Evolutionary conservation across 2,888 invertebrate genomes (phyloP), one percentile per base, ranked within the genome.

Genomic region (Serrognathus titanus): DNA sequence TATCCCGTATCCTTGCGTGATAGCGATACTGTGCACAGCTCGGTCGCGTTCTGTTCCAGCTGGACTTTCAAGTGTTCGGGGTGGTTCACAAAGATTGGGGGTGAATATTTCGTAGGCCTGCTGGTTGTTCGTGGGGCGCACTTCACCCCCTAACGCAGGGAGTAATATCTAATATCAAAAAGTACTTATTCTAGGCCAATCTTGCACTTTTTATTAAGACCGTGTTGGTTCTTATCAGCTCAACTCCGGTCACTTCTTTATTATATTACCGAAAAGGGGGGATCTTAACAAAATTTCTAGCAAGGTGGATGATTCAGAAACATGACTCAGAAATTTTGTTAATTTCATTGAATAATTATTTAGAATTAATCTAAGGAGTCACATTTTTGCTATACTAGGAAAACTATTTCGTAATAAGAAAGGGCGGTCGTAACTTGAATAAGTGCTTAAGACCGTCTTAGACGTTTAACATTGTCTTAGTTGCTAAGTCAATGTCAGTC

Each of bases 1-100:
- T 72, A 72, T 73, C 71, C 70, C 69, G 68, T 71, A 72, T 73
- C 71, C 71, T 75, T 63, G 74, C 75, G 74, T 74, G 75, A 72
- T 73, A 71, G 67, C 71, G 70, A 66, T 31, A 31, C 68, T 66
- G 63, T 61, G 65, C 65, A 43, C 20, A 13, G 64, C 66, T 68
- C 68, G 69, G 66, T 69, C 69, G 68, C 70, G 68, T 66, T 66
- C 58, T 61, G 57, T 60, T 63, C 59, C 61, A 60, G 53, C 53
- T 55, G 62, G 51, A 63, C 66, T 43, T 8, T 11, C 43, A 64
- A 50, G 51, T 48, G 55, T 51, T 60, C 59, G 58, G 56, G 63
- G 58, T 52, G 52, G 48, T 55, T 16, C 16, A 1, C 24, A 52
- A 49, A 51, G 45, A 51, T 51, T 38, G 50, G 48, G 51, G 52